A percentile compares a stretch with the other conserved stretches of the same genome.
Conservation (phyloP, 2,888 invertebrate genomes). For the Seira sanloemensis region DNA sequence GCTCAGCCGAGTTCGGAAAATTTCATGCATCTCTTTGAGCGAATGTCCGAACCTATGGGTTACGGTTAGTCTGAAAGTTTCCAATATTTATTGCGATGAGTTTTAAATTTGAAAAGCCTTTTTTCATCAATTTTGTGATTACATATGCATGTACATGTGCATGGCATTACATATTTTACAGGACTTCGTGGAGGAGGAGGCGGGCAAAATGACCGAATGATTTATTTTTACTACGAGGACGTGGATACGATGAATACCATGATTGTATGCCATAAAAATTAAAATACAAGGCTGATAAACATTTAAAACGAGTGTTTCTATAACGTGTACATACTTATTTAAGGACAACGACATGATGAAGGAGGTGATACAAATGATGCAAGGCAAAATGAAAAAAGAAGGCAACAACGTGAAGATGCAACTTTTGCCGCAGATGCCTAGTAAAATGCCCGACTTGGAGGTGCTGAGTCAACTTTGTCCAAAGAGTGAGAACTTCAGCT, state of each 20-base stretch:
- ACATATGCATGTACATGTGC: no score
- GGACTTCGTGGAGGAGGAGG: constrained; percentile 39
- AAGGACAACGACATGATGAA: constrained; percentile 30
- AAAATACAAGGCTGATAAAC: background rate
- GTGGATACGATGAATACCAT: constrained; percentile 12
- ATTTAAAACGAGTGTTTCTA: background rate
- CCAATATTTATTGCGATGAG: no score
- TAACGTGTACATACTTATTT: background rate
- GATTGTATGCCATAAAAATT: constrained; percentile 20
- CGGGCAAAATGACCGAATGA: background rate
- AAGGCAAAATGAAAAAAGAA: background rate
- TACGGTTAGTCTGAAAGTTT: constrained; percentile 35
- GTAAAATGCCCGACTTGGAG: constrained; percentile 45
- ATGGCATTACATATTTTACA: no score
- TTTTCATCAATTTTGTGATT: background rate
- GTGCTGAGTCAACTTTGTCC: constrained; percentile 51
- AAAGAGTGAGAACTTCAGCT: constrained; percentile 58
- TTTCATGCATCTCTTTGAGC: constrained; percentile 59
- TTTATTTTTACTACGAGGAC: constrained; percentile 41
- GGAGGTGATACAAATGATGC: background rate
- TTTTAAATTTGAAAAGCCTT: no score
- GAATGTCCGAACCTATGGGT: constrained; percentile 58
- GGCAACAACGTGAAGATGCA: constrained; percentile 17
- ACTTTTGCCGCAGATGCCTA: constrained; percentile 12
- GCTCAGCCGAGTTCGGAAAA: background rate